Evolutionary conservation across 2,113 vertebrate species (phyloP), one percentile per base, ranked within the genome.

Genomic region (Poecile atricapillus): DNA sequence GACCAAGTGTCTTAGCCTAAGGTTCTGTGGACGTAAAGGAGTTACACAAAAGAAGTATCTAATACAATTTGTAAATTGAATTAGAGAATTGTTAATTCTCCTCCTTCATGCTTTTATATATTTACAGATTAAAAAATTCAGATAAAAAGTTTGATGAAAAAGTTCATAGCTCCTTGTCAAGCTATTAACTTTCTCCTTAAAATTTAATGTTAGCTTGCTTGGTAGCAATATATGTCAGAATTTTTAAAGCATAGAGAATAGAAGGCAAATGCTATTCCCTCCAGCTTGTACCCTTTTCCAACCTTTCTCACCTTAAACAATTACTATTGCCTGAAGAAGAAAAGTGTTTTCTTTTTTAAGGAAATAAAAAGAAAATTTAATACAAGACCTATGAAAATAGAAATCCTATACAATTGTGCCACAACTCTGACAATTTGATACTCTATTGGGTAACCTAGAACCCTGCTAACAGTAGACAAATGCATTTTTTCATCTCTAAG

Each of bases 241-340:
- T 13, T 56, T 27, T 55, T 47, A 62, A 86, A 78, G 55, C 19
- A 35, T 15, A 16, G 9, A 62, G 33, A 64, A 44, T 16, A 80
- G 28, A 86, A 91, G 14, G 10, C 3, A 78, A 65, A 63, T 71
- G 70, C 43, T 96, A 97, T 98, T 98, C 97, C 83, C 75, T 83
- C 90, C 96, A 88, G 97, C 95, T 80, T 81, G 53, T 50, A 97
- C 91, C 84, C 96, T 98, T 97, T 96, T 97, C 95, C 94, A 94
- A 95, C 97, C 97, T 92, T 98, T 98, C 82, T 98, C 97, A 80
- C 97, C 97, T 97, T 98, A 97, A 96, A 97, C 97, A 91, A 96
- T 95, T 31, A 81, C 7, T 76, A 97, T 83, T 27, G 96, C 97
- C 98, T 75, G 13, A 86, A 93, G 79, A 67, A 69, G 73, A 85